Base-by-base conservation (phyloP, 2,888 invertebrate genomes). In the Cheiracanthium punctorium region DNA sequence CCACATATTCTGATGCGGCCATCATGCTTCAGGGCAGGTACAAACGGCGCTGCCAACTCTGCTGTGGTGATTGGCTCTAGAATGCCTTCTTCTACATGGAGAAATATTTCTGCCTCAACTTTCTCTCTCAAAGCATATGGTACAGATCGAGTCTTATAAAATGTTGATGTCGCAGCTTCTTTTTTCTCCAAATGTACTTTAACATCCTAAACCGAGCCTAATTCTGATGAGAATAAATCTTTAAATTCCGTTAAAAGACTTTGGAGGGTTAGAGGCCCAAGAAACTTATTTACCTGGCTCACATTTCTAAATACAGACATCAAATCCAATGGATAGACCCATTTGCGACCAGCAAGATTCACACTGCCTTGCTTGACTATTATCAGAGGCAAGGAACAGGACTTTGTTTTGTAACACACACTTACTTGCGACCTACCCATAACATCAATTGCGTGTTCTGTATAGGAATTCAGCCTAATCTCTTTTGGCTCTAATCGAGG, bases 1-100 rank as follows among this genome's bases (percentile, higher is more conserved):
- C 71, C 80, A 72, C 80, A 80, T 1, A 80, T 28, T 8, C 71
- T 7, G 28, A 80, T 33, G 0, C 33, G 17, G 7, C 80, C 71
- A 71, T 80, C 41, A 32, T 43, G 37, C 37, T 80, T 71, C 12
- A 80, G 37, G 0, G 72, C 64, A 20, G 64, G 72, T 5, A 80
- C 80, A 10, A 80, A 32, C 0, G 71, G 71, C 24, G 72, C 69
- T 43, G 80, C 72, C 37, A 41, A 71, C 5, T 71, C 33, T 24
- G 32, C 41, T n/a, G 52, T 70, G 12, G 4, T 30, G 17, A 71
- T 72, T 58, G 52, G 72, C 20, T 80, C 80, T 17, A 80, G 41
- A 7, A 80, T 41, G 5, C 80, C 80, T 41, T 48, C 8, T 24
- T 79, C 14, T 24, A 79, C 37, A 37, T 8, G 37, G 37, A 7